Evolutionary conservation across 2,888 invertebrate species (phyloP).

Genomic region (Hetaerina titia): DNA sequence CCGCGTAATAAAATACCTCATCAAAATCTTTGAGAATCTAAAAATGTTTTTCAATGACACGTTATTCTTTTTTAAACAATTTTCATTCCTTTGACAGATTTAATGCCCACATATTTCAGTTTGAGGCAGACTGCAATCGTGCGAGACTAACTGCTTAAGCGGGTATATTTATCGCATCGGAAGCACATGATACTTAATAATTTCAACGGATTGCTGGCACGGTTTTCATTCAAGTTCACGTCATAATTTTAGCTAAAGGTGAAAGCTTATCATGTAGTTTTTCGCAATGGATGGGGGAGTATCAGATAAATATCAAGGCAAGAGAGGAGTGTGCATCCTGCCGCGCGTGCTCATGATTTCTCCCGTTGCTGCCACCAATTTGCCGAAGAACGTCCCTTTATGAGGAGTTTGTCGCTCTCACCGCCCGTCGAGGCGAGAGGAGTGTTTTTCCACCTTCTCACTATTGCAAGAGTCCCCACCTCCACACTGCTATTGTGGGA

Average conservation of each 20-base stretch:
- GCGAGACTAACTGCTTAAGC: too few species aligned
- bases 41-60: too few species aligned
- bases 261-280: neutral
- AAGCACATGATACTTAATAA: too few species aligned
- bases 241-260: neutral
- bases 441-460: neutral
- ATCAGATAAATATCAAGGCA: neutral
- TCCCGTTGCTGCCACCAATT: neutral
- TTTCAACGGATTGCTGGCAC: too few species aligned
- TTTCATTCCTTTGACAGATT: too few species aligned
- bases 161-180: too few species aligned
- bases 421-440: neutral
- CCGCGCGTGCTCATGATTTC: neutral
- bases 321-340: neutral
- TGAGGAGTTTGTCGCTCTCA: constrained; percentile 13
- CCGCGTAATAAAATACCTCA: too few species aligned
- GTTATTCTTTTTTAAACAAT: too few species aligned
- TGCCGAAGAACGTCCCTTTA: neutral
- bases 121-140: too few species aligned
- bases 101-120: too few species aligned
- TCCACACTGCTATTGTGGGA: neutral
- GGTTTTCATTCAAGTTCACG: neutral
- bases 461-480: neutral
- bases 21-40: too few species aligned
- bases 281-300: neutral